Conservation (phyloP, 2,113 vertebrate genomes). For the Nibea albiflora region DNA sequence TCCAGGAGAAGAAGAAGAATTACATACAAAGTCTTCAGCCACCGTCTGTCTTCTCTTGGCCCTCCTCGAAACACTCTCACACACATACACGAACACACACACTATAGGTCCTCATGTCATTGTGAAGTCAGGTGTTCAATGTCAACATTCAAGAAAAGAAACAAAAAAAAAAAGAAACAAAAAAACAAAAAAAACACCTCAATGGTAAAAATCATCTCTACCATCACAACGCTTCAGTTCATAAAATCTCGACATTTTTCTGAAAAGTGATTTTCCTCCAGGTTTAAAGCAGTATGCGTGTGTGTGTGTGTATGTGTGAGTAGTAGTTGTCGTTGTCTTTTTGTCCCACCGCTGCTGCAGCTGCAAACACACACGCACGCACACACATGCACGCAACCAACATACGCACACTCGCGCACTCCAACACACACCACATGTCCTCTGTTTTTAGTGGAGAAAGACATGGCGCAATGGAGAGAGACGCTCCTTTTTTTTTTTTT, state of each 20-base stretch:
- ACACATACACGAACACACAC: conserved; percentile 48
- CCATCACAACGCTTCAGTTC: conserved; percentile 82
- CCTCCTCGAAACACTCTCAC: conserved; percentile 58
- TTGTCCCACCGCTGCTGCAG: conserved; percentile 49
- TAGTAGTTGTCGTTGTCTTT: conserved; percentile 52
- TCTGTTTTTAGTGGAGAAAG: conserved; percentile 76
- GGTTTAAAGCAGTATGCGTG: conserved; percentile 85
- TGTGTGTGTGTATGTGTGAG: conserved; percentile 34
- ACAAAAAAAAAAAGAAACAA: conserved; percentile 42
- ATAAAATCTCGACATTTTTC: conserved; percentile 88
- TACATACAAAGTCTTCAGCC: conserved; percentile 73
- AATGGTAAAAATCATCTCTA: conserved; percentile 85
- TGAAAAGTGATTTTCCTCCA: conserved; percentile 85
- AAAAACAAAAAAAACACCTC: conserved; percentile 56
- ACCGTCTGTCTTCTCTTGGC: conserved; percentile 65
- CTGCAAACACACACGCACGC: conserved; percentile 52
- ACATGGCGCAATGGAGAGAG: conserved; percentile 77
- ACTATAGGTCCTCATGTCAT: conserved; percentile 73
- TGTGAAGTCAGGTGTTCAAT: conserved; percentile 75
- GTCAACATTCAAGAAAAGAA: conserved; percentile 77
- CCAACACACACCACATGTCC: conserved; percentile 76
- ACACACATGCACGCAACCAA: conserved; percentile 52
- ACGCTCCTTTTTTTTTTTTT: conserved; percentile 62
- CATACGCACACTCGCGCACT: conserved; percentile 71
- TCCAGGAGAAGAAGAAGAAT: conserved; percentile 71